Conservation (phyloP, 2,113 vertebrate genomes). For the Protomyctophum bolini region DNA sequence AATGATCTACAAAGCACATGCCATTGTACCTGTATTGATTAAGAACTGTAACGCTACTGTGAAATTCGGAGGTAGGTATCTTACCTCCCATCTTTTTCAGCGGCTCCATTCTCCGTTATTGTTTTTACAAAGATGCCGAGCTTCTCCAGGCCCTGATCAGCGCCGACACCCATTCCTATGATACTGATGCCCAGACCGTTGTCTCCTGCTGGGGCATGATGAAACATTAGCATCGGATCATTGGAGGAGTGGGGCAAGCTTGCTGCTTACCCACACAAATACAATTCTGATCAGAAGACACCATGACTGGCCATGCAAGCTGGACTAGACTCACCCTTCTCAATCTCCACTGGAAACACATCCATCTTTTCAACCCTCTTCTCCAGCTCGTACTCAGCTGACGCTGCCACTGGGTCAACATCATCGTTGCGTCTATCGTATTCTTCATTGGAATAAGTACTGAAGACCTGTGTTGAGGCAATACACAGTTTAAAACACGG, state of each 20-base stretch:
- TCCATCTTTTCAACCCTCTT: conserved; percentile 97
- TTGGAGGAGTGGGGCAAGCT: conserved; percentile 4
- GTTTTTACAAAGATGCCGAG: conserved; percentile 95
- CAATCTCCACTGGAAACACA: conserved; percentile 91
- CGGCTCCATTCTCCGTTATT: conserved; percentile 88
- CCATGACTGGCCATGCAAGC: too few species aligned
- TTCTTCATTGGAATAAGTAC: conserved; percentile 91
- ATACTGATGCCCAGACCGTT: conserved; percentile 93
- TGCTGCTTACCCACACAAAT: too few species aligned
- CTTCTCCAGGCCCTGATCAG: conserved; percentile 92
- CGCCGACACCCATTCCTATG: conserved; percentile 94
- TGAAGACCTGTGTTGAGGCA: conserved; percentile 81
- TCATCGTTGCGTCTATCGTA: conserved; percentile 93
- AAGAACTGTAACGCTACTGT: not conserved
- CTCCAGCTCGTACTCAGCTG: conserved; percentile 92
- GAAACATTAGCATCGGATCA: not conserved
- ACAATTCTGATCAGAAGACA: too few species aligned
- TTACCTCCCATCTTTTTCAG: conserved; percentile 87
- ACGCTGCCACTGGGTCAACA: conserved; percentile 91
- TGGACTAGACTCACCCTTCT: conserved; percentile 81
- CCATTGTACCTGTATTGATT: not conserved
- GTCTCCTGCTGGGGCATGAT: conserved; percentile 76
- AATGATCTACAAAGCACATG: not conserved
- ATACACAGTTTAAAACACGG: conserved; percentile 20
- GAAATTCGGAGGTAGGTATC: conserved; percentile 25